Percentiles rank a stretch among this genome's conserved stretches.
These are phyloP conservation scores for Octopus bimaculoides DNA, from an alignment of 1,140 invertebrate species.

Conservation along the genomic window DNA sequence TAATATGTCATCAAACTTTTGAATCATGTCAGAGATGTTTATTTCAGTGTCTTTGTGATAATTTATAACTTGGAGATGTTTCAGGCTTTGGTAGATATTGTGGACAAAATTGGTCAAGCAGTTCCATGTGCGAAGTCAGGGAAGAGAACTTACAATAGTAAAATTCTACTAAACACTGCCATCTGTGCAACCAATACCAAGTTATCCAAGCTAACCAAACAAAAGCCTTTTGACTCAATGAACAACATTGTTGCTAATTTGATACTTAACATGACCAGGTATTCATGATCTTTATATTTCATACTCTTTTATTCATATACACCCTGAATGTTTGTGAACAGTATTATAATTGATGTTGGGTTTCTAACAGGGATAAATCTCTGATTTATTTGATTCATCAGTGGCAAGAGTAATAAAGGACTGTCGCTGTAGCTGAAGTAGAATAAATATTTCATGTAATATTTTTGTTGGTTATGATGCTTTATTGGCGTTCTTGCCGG, in stretches of 20 bases:
- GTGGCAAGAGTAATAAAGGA: too few relatives aligned
- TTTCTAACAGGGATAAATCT: too few relatives aligned
- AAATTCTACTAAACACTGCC: conserved; percentile 38
- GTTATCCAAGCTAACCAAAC: conserved; percentile 35
- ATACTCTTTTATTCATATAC: background rate
- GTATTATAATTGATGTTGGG: too few relatives aligned
- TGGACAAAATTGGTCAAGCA: conserved; percentile 49
- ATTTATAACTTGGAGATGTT: background rate
- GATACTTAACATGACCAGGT: conserved; percentile 59
- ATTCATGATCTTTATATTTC: conserved; percentile 11
- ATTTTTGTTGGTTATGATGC: too few relatives aligned
- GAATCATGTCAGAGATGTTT: too few relatives aligned
- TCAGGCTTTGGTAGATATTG: conserved; percentile 56
- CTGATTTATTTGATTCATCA: too few relatives aligned
- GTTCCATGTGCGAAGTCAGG: conserved; percentile 43
- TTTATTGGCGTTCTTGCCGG: too few relatives aligned
- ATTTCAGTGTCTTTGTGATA: too few relatives aligned
- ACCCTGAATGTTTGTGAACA: background rate
- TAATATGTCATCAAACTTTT: too few relatives aligned
- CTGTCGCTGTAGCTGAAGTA: too few relatives aligned
- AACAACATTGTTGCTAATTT: conserved; percentile 60
- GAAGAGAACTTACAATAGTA: conserved; percentile 35
- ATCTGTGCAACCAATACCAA: conserved; percentile 41
- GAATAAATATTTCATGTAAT: too few relatives aligned
- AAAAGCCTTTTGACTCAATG: conserved; percentile 59